These are phyloP conservation scores for Oscheius myriophilus DNA, from an alignment of 2,888 invertebrate genomes.

Conservation along the genomic window DNA sequence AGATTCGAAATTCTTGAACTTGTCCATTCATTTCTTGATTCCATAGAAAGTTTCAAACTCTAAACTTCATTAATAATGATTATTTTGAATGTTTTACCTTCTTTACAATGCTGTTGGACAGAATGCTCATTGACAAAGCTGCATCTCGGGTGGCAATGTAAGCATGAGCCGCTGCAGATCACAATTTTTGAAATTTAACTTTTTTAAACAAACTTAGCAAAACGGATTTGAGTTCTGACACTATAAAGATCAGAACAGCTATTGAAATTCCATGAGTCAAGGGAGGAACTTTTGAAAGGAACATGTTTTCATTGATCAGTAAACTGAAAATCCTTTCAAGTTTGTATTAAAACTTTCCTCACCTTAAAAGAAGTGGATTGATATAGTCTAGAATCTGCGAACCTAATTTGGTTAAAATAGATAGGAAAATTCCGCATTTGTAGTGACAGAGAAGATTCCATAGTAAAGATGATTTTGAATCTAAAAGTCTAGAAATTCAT, in stretches of 20 bases:
- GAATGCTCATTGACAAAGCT: conserved; percentile 33
- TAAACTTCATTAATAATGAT: background rate
- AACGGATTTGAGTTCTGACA: conserved; percentile 39
- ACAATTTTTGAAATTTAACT: background rate
- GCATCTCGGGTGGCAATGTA: conserved; percentile 41
- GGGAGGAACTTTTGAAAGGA: conserved; percentile 21
- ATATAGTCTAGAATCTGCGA: conserved; percentile 24
- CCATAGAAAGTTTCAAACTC: conserved; percentile 29
- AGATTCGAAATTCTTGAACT: conserved; percentile 37
- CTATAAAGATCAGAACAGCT: conserved; percentile 39
- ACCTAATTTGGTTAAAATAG: conserved; percentile 9
- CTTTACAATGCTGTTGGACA: conserved; percentile 38
- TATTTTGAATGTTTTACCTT: conserved; percentile 28
- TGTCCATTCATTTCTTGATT: conserved; percentile 33
- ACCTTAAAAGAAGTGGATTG: conserved; percentile 30
- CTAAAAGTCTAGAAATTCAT: conserved; percentile 1
- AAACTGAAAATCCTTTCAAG: conserved; percentile 6
- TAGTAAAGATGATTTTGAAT: conserved; percentile 4
- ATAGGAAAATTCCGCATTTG: conserved; percentile 3
- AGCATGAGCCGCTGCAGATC: conserved; percentile 36
- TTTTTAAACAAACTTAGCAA: conserved; percentile 22
- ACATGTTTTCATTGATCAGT: conserved; percentile 14
- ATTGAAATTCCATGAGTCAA: conserved; percentile 30
- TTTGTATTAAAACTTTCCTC: background rate
- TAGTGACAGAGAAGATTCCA: conserved; percentile 24